Percentiles rank a stretch among this genome's conserved stretches.
phyloP scores from a whole-genome alignment of 2,888 invertebrate species.

The Amphimallon solstitiale region DNA sequence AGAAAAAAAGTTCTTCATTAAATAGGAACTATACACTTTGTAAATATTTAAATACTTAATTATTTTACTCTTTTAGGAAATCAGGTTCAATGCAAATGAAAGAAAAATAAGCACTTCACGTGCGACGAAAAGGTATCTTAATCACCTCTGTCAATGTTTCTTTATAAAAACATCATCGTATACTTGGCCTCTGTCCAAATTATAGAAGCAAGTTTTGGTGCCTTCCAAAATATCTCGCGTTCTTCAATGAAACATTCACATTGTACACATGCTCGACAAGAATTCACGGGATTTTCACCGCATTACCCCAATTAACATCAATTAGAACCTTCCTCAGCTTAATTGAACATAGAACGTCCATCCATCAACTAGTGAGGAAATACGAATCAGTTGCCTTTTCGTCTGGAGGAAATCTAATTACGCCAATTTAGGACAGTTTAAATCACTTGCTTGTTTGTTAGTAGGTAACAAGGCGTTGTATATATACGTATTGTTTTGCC shows the following conservation, averaged over 20 bases:
- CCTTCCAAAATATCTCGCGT: slow-evolving; percentile 4
- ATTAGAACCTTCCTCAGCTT: slow-evolving; percentile 18
- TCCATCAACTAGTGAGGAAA: slow-evolving; percentile 25
- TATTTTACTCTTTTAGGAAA: no score
- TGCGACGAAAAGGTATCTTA: slow-evolving; percentile 12
- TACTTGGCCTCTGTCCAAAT: slow-evolving; percentile 20
- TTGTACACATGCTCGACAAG: neutral
- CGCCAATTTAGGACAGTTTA: slow-evolving; percentile 36
- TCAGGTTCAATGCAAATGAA: no score
- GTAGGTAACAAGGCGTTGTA: neutral
- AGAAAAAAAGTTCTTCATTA: no score
- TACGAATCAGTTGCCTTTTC: slow-evolving; percentile 34
- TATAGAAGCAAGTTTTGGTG: neutral
- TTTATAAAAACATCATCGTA: neutral
- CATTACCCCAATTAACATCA: slow-evolving; percentile 33
- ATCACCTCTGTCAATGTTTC: slow-evolving; percentile 2
- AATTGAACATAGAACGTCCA: slow-evolving; percentile 17
- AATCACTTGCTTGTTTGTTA: neutral
- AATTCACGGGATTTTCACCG: slow-evolving; percentile 1
- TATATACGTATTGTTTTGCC: slow-evolving; percentile 2
- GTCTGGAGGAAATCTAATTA: slow-evolving; percentile 37
- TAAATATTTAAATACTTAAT: no score
- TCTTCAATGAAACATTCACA: neutral
- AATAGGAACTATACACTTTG: no score
- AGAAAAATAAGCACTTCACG: no score